Evolutionary conservation across 2,797 vertebrate species (phyloP).

Genomic region (Megalops cyprinoides): DNA sequence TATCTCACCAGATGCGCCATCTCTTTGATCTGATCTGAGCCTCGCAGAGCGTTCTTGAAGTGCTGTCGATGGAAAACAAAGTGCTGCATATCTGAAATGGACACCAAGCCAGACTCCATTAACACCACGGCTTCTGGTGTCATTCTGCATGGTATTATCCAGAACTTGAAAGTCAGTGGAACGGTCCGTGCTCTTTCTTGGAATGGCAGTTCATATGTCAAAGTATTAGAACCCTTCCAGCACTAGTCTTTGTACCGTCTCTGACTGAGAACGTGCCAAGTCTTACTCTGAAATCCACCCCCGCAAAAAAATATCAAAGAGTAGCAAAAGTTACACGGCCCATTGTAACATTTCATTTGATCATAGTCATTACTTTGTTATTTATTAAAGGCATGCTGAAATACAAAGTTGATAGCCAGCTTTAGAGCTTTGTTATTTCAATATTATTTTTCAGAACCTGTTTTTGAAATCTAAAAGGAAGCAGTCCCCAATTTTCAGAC

Average conservation of each 20-base stretch:
- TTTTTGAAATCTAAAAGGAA: too few relatives aligned
- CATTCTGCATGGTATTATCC: not conserved
- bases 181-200: not conserved
- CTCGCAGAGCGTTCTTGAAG: not conserved
- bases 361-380: too few relatives aligned
- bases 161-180: constrained; percentile 10
- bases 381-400: too few relatives aligned
- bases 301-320: not conserved
- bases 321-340: not conserved
- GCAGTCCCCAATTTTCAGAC: too few relatives aligned
- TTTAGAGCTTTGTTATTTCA: too few relatives aligned
- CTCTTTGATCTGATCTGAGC: constrained; percentile 34
- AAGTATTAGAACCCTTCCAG: constrained; percentile 12
- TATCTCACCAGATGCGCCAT: constrained; percentile 20
- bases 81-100: not conserved
- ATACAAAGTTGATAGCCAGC: too few relatives aligned
- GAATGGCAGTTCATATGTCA: constrained; percentile 19
- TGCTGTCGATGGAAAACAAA: not conserved
- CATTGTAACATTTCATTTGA: not conserved
- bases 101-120: constrained; percentile 16
- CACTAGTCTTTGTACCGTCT: not conserved
- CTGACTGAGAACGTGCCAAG: not conserved
- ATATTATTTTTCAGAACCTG: too few relatives aligned
- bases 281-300: not conserved
- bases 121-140: not conserved